These are phyloP conservation scores for Trachops cirrhosus DNA, from an alignment of 2,797 vertebrate genomes.

Conservation along the genomic window DNA sequence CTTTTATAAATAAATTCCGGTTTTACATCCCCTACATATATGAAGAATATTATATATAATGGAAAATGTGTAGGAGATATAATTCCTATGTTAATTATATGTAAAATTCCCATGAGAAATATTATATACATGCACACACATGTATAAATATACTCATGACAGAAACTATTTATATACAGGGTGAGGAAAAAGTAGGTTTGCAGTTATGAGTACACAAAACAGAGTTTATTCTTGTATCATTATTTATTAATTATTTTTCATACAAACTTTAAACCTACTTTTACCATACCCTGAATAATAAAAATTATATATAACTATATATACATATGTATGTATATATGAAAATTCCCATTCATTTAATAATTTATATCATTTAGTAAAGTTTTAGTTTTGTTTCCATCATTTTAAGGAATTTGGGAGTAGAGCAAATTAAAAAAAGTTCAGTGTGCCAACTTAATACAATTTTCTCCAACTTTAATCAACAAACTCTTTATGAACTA, in stretches of 20 bases:
- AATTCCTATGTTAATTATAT: not conserved
- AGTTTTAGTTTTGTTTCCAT: not conserved
- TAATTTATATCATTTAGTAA: not conserved
- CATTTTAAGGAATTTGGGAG: not conserved
- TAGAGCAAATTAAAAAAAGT: not conserved
- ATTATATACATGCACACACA: not conserved
- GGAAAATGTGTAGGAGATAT: not conserved
- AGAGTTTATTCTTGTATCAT: not conserved
- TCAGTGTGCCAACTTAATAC: not conserved
- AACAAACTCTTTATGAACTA: conserved; percentile 7
- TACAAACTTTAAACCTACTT: not conserved
- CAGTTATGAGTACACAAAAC: not conserved
- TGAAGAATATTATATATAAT: not conserved
- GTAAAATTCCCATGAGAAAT: not conserved
- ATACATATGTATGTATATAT: not conserved
- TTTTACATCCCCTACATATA: too few relatives aligned
- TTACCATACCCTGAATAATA: not conserved
- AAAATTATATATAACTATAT: not conserved
- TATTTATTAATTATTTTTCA: not conserved
- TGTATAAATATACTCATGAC: not conserved
- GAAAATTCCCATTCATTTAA: not conserved
- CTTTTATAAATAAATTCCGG: too few relatives aligned
- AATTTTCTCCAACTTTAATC: not conserved
- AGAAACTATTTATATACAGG: not conserved
- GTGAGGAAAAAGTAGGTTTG: not conserved